These are phyloP conservation scores for Trinectes maculatus DNA, from an alignment of 2,113 vertebrate genomes.

Conservation along the genomic window DNA sequence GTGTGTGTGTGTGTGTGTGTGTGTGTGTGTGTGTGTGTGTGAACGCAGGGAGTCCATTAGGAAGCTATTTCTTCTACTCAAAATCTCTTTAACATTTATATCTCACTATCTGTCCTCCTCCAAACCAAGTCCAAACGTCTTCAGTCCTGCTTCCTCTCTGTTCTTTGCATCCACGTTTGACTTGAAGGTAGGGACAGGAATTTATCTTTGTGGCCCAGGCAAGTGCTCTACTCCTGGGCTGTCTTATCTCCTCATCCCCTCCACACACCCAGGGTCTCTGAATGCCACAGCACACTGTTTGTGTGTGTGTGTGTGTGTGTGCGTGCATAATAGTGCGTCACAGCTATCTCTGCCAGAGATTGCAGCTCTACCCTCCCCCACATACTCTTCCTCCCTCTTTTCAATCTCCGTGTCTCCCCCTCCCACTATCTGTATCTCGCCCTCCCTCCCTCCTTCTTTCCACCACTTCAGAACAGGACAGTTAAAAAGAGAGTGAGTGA, in stretches of 20 bases:
- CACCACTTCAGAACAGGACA: slow-evolving; percentile 54
- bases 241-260: slow-evolving; percentile 2
- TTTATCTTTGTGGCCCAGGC: slow-evolving; percentile 32
- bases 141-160: slow-evolving; percentile 28
- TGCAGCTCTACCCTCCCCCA: slow-evolving; percentile 73
- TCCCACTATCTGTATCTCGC: slow-evolving; percentile 57
- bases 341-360: slow-evolving; percentile 74
- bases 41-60: slow-evolving; percentile 43
- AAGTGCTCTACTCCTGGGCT: slow-evolving; percentile 37
- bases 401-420: slow-evolving; percentile 57
- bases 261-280: slow-evolving; percentile 37
- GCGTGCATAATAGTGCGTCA: slow-evolving; percentile 66
- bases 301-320: slow-evolving; percentile 25
- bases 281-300: slow-evolving; percentile 55
- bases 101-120: background rate
- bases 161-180: slow-evolving; percentile 34
- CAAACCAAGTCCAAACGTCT: slow-evolving; percentile 20
- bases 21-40: slow-evolving; percentile 9
- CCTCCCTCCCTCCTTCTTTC: slow-evolving; percentile 49
- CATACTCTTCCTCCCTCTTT: slow-evolving; percentile 59
- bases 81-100: slow-evolving; percentile 17
- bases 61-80: slow-evolving; percentile 22
- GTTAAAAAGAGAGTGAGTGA: slow-evolving; percentile 19
- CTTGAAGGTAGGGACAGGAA: slow-evolving; percentile 21
- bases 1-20: slow-evolving; percentile 7